Conservation (phyloP, 2,888 invertebrate genomes). For the Dioctria rufipes region DNA sequence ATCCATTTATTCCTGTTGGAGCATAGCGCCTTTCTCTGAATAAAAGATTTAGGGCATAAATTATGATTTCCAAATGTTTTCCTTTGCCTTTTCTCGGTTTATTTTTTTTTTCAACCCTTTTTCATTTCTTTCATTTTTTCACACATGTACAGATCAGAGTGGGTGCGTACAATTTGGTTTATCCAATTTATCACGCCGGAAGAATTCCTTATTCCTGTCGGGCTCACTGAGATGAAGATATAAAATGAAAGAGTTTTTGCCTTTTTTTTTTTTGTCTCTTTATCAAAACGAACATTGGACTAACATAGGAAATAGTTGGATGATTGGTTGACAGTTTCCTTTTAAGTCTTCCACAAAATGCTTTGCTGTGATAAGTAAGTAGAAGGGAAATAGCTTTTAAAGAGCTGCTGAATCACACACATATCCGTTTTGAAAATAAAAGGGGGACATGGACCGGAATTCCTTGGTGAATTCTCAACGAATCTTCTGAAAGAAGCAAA, state of each 20-base stretch:
- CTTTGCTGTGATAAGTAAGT: too few relatives aligned
- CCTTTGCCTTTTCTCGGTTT: conserved; percentile 8
- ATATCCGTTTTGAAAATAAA: too few relatives aligned
- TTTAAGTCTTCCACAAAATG: background rate
- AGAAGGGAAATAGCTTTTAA: conserved; percentile 11
- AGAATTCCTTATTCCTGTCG: conserved; percentile 23
- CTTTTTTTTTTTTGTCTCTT: background rate
- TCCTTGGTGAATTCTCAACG: background rate
- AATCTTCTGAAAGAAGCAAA: too few relatives aligned
- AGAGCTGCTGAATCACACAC: background rate
- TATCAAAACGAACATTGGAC: background rate
- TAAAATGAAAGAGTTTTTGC: conserved; percentile 25
- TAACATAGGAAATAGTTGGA: background rate
- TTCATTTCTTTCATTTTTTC: conserved; percentile 24
- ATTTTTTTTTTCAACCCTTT: conserved; percentile 16
- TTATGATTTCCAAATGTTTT: conserved; percentile 36
- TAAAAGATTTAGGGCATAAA: conserved; percentile 37
- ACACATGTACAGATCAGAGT: conserved; percentile 3
- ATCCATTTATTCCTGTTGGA: background rate
- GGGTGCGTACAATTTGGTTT: conserved; percentile 36
- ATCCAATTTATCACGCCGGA: conserved; percentile 43
- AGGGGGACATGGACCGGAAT: background rate
- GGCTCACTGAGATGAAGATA: conserved; percentile 20
- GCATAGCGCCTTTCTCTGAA: background rate
- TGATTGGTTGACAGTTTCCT: conserved; percentile 33